These are phyloP conservation scores for Hippocampus mohnikei DNA, from an alignment of 2,113 vertebrate genomes.

Conservation along the genomic window DNA sequence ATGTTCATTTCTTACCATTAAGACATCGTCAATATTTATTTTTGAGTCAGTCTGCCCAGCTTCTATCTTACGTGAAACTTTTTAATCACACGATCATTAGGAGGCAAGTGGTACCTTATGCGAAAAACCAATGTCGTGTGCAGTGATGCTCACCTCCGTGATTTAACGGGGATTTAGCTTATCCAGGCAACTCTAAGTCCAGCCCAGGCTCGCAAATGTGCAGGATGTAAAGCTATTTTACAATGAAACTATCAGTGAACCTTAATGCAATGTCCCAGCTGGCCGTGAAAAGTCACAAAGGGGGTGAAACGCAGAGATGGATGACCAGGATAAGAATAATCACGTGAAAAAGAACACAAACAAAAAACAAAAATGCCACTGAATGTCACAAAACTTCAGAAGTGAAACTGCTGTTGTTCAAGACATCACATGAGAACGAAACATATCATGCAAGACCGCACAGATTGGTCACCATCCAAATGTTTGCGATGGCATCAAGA, in stretches of 20 bases:
- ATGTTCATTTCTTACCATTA: too few relatives aligned
- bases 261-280: neutral
- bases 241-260: neutral
- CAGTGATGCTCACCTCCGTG: conserved; percentile 25
- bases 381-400: neutral
- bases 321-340: neutral
- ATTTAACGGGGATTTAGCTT: conserved; percentile 44
- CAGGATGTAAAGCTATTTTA: conserved; percentile 25
- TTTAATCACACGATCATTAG: neutral
- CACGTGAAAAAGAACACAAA: neutral
- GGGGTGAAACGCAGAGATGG: neutral
- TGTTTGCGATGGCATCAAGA: too few relatives aligned
- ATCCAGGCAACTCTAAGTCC: conserved; percentile 30
- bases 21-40: neutral
- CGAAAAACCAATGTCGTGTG: conserved; percentile 17
- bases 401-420: neutral
- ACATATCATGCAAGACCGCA: neutral
- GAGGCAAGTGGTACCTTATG: conserved; percentile 3
- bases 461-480: neutral
- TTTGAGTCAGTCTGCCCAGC: neutral
- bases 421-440: neutral
- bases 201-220: conserved; percentile 32
- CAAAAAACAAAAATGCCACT: neutral
- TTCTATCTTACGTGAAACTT: neutral
- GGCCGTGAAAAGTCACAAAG: neutral